Conservation (phyloP, 2,888 invertebrate genomes). For the Eupithecia exiguata region DNA sequence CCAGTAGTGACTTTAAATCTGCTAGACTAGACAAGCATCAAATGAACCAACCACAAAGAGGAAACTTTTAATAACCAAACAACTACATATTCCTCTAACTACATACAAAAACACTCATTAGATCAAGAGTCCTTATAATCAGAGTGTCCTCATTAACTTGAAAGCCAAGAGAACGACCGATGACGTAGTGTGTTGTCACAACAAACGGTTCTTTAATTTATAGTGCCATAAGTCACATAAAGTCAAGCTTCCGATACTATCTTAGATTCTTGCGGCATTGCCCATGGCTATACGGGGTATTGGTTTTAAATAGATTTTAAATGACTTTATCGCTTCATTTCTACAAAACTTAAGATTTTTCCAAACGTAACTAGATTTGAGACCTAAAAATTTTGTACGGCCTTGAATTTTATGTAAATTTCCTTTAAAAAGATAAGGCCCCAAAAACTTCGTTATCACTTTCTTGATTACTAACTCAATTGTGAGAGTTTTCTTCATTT, state of each 20-base stretch:
- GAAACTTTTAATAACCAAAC: not conserved
- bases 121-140: constrained; percentile 13
- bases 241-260: constrained; percentile 80
- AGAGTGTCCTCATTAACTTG: constrained; percentile 19
- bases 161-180: constrained; percentile 47
- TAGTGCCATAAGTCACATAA: constrained; percentile 79
- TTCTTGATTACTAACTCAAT: constrained; percentile 14
- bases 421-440: not conserved
- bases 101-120: not conserved
- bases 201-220: constrained; percentile 79
- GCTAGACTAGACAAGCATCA: not conserved
- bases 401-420: constrained; percentile 10
- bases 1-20: too few relatives aligned
- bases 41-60: not conserved
- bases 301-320: constrained; percentile 38
- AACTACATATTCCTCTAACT: not conserved
- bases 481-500: constrained; percentile 6
- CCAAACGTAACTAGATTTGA: not conserved
- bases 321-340: constrained; percentile 34
- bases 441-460: constrained; percentile 6
- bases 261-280: constrained; percentile 68
- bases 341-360: not conserved
- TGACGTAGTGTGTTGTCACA: constrained; percentile 76
- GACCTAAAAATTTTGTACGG: not conserved
- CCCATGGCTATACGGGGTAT: constrained; percentile 37